A percentile compares a stretch with the other conserved stretches of the same genome.
Conservation (phyloP, 2,113 vertebrate genomes). For the Bufo bufo region DNA sequence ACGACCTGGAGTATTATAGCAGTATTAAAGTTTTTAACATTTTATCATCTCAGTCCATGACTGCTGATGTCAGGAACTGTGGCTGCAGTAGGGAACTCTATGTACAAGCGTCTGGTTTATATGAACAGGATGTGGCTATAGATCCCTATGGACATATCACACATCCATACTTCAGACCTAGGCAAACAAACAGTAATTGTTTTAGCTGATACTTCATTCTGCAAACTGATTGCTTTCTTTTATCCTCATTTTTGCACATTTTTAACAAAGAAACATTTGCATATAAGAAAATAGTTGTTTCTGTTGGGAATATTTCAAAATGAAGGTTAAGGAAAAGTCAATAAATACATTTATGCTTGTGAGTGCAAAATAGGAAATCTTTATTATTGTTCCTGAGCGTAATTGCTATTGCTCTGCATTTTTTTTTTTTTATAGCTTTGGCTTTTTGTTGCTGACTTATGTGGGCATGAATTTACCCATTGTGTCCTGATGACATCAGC, state of each 20-base stretch:
- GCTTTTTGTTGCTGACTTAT: slow-evolving; percentile 32
- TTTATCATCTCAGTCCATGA: background rate
- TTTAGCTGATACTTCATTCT: background rate
- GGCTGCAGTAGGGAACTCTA: background rate
- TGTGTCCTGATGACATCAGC: slow-evolving; percentile 40
- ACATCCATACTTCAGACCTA: background rate
- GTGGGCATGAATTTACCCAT: slow-evolving; percentile 20
- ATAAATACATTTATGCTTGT: slow-evolving; percentile 6
- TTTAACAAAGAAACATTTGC: background rate
- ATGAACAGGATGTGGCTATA: background rate
- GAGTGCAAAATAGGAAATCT: background rate
- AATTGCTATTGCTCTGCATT: slow-evolving; percentile 7
- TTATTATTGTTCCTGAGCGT: slow-evolving; percentile 16
- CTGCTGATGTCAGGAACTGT: background rate
- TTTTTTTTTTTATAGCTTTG: background rate
- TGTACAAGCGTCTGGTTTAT: background rate
- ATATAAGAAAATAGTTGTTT: background rate
- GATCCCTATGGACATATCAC: background rate
- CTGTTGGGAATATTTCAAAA: background rate
- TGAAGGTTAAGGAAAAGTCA: background rate
- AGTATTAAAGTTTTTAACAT: background rate
- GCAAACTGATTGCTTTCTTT: background rate
- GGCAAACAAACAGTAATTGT: background rate
- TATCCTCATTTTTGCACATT: background rate
- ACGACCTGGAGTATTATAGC: background rate